phyloP scores from a whole-genome alignment of 64 coral and sea anemone species.

The Stichodactyla helianthus region DNA sequence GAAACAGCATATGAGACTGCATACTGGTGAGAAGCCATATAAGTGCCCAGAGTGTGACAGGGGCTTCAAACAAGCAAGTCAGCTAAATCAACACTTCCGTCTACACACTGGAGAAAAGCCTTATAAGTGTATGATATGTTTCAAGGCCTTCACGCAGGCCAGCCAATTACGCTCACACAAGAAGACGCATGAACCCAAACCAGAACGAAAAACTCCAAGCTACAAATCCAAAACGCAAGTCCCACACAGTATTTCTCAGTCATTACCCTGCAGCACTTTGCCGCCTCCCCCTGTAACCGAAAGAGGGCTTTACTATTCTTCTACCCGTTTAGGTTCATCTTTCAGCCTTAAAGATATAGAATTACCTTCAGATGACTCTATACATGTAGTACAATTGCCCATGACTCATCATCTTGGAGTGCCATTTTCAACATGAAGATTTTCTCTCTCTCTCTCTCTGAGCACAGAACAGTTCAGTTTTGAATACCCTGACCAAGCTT shows the following conservation, averaged over 20 bases:
- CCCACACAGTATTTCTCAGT: neutral
- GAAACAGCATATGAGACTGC: slow-evolving; percentile 78
- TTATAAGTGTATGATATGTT: slow-evolving; percentile 82
- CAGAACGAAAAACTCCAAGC: slow-evolving; percentile 53
- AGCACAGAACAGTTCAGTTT: neutral
- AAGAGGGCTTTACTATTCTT: slow-evolving; percentile 6
- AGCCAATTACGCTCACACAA: slow-evolving; percentile 91
- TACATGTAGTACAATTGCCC: slow-evolving; percentile 25
- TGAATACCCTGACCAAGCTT: neutral
- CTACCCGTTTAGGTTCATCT: slow-evolving; percentile 3
- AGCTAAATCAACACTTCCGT: slow-evolving; percentile 80
- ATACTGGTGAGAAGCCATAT: slow-evolving; percentile 93
- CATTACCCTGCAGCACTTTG: neutral
- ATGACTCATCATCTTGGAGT: slow-evolving; percentile 10
- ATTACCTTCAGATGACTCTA: neutral
- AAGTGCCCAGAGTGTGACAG: slow-evolving; percentile 73
- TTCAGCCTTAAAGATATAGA: slow-evolving; percentile 29
- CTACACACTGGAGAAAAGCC: slow-evolving; percentile 90
- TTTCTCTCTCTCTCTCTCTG: neutral
- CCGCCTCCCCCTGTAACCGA: neutral
- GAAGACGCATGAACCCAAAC: slow-evolving; percentile 93
- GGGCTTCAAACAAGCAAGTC: slow-evolving; percentile 86
- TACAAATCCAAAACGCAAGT: slow-evolving; percentile 40
- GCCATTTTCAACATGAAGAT: slow-evolving; percentile 2
- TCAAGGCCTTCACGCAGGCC: slow-evolving; percentile 88